Percentiles rank a stretch among this genome's conserved stretches.
These are phyloP conservation scores for Drosophila athabasca DNA, from an alignment of 1,140 invertebrate species.

Conservation along the genomic window DNA sequence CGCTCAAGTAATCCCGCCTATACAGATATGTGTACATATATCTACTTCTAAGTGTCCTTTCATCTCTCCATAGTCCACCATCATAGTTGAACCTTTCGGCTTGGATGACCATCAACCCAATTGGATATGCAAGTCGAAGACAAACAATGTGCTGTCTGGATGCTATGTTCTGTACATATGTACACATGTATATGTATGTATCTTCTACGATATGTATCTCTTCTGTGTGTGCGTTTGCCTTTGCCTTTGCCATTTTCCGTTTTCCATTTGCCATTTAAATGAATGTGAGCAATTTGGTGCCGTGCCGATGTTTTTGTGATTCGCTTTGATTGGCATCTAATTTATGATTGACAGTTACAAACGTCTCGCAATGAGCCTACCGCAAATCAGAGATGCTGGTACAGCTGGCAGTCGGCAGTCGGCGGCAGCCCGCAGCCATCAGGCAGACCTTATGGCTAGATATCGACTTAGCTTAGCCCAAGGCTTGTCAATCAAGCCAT, in stretches of 20 bases:
- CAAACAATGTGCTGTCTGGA: too few relatives aligned
- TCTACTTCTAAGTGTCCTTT: too few relatives aligned
- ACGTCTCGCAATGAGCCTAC: constrained; percentile 51
- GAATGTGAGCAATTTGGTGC: constrained; percentile 53
- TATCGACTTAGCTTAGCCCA: constrained; percentile 40
- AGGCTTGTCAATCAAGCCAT: constrained; percentile 52
- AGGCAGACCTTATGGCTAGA: constrained; percentile 36
- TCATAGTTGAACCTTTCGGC: not conserved
- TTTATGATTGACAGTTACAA: constrained; percentile 80
- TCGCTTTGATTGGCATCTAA: constrained; percentile 76
- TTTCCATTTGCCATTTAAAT: constrained; percentile 68
- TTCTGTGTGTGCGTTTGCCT: constrained; percentile 27
- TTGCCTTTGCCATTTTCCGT: constrained; percentile 48
- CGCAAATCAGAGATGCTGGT: constrained; percentile 29
- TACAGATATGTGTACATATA: too few relatives aligned
- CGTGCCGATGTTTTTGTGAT: constrained; percentile 52
- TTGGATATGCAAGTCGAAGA: constrained; percentile 48
- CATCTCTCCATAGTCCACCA: too few relatives aligned
- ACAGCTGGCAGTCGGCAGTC: constrained; percentile 33
- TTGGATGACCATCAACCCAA: constrained; percentile 53
- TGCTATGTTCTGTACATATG: too few relatives aligned
- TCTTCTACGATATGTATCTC: constrained; percentile 32
- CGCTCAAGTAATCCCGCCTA: too few relatives aligned
- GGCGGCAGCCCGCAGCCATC: constrained; percentile 36
- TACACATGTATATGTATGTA: too few relatives aligned